Conservation (phyloP, 2,888 invertebrate genomes). For the Priocnemis perturbator region DNA sequence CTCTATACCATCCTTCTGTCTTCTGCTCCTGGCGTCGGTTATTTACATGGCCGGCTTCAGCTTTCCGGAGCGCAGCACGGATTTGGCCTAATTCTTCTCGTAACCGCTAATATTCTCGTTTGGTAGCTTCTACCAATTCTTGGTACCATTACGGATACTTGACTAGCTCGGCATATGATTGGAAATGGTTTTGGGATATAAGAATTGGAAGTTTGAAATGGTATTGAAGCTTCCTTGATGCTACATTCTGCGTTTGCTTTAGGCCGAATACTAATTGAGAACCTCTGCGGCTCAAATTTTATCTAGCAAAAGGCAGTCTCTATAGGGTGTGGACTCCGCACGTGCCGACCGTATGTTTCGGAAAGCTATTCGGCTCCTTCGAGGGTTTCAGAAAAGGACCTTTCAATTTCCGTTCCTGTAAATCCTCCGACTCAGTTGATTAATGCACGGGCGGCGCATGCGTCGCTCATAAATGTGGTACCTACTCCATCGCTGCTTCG, state of each 20-base stretch:
- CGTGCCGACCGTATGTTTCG: constrained; percentile 66
- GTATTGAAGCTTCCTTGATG: constrained; percentile 2
- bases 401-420: constrained; percentile 56
- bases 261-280: constrained; percentile 46
- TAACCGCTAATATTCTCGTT: no score
- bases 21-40: no score
- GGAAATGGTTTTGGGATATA: no score
- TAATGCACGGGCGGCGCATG: constrained; percentile 22
- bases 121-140: no score
- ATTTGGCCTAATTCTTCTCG: no score
- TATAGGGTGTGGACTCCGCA: constrained; percentile 52
- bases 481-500: background rate
- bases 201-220: background rate
- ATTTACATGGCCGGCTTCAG: no score
- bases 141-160: no score
- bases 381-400: constrained; percentile 37
- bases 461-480: background rate
- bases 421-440: constrained; percentile 19
- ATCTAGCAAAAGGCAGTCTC: constrained; percentile 36
- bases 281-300: constrained; percentile 43
- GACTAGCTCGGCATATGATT: no score
- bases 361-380: constrained; percentile 32
- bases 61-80: no score
- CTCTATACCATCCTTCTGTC: background rate
- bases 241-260: constrained; percentile 2